phyloP scores from a whole-genome alignment of 2,888 invertebrate species.

The Blastobasis adustella region DNA sequence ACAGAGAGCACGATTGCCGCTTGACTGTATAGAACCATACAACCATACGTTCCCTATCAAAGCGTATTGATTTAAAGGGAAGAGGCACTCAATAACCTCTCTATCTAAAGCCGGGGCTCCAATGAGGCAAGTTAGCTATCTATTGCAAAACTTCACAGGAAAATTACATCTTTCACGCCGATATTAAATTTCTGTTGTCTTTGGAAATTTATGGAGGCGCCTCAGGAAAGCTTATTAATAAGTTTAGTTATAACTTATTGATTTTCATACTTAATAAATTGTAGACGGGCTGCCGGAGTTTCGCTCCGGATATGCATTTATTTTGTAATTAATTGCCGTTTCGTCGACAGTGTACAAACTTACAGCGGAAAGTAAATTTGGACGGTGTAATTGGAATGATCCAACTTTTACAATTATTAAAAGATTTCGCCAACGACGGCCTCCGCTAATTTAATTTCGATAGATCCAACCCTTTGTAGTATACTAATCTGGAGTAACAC shows the following conservation, averaged over 20 bases:
- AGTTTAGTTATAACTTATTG: constrained; percentile 35
- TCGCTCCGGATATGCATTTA: no score
- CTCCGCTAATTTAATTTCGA: no score
- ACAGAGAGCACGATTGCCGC: no score
- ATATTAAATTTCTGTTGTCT: constrained; percentile 70
- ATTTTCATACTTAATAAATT: constrained; percentile 17
- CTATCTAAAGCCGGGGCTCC: constrained; percentile 39
- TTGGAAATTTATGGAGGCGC: constrained; percentile 49
- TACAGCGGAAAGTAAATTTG: no score
- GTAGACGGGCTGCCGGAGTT: not conserved
- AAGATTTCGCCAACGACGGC: no score
- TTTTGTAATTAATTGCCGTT: no score
- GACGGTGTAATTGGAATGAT: no score
- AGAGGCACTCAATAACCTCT: constrained; percentile 49
- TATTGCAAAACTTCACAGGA: constrained; percentile 62
- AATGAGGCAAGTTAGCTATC: constrained; percentile 55
- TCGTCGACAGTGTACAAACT: no score
- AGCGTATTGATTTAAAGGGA: constrained; percentile 53
- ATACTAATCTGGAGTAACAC: no score
- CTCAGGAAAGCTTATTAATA: constrained; percentile 45
- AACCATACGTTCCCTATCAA: constrained; percentile 15
- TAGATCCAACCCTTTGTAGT: no score
- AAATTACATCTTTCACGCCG: constrained; percentile 59
- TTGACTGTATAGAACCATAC: no score
- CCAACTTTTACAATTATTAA: no score